These are phyloP conservation scores for Drosophila bocki DNA, from an alignment of 1,140 invertebrate genomes.

Conservation along the genomic window DNA sequence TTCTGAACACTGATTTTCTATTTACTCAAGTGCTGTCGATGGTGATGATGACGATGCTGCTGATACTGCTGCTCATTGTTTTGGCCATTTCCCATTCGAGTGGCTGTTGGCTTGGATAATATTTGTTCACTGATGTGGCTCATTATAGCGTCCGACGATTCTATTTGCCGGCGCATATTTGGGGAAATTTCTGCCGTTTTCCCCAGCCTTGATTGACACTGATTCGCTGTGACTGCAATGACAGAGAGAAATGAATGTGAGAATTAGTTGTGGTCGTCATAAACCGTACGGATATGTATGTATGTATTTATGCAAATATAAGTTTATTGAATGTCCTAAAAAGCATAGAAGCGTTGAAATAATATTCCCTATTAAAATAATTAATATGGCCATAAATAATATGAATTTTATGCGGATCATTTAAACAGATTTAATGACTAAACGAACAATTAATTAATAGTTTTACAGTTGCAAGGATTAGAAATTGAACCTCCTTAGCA, in stretches of 20 bases:
- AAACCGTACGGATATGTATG: neutral
- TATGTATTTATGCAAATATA: neutral
- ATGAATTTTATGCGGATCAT: neutral
- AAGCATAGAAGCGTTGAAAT: neutral
- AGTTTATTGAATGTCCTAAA: slow-evolving; percentile 2
- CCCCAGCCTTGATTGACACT: slow-evolving; percentile 31
- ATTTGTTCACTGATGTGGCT: slow-evolving; percentile 74
- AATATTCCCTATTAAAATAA: neutral
- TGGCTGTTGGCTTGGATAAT: slow-evolving; percentile 54
- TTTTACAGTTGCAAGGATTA: neutral
- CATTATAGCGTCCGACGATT: slow-evolving; percentile 68
- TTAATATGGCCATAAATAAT: neutral
- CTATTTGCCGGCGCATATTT: slow-evolving; percentile 68
- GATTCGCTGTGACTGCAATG: slow-evolving; percentile 42
- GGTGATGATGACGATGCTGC: slow-evolving; percentile 28
- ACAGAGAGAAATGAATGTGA: neutral
- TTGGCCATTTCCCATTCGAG: slow-evolving; percentile 45
- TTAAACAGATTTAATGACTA: neutral
- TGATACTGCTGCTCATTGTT: slow-evolving; percentile 44
- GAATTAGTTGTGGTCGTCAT: slow-evolving; percentile 13
- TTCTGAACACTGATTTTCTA: slow-evolving; percentile 77
- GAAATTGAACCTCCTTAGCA: neutral
- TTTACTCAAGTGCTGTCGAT: slow-evolving; percentile 75
- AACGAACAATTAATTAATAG: neutral
- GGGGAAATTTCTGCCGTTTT: slow-evolving; percentile 22